A percentile compares a stretch with the other conserved stretches of the same genome.
phyloP scores from a whole-genome alignment of 2,797 vertebrate genomes.

The Salarias fasciatus region DNA sequence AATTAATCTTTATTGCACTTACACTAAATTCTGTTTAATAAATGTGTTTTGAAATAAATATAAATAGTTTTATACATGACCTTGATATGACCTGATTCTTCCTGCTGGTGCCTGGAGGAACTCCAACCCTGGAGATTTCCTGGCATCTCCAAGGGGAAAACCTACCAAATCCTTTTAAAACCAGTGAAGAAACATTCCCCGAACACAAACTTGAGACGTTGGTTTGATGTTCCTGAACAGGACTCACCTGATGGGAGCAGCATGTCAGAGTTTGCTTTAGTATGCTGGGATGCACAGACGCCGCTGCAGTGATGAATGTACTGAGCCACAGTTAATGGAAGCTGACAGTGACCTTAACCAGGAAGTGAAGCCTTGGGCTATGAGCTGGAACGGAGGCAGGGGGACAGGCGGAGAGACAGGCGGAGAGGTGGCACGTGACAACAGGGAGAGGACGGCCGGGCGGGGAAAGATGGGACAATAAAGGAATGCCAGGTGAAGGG shows the following conservation, averaged over 20 bases:
- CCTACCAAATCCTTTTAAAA: too few relatives aligned
- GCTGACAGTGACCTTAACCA: slow-evolving; percentile 63
- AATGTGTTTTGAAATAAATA: too few relatives aligned
- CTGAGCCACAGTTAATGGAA: slow-evolving; percentile 52
- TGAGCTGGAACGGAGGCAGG: slow-evolving; percentile 22
- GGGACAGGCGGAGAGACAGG: slow-evolving; percentile 1
- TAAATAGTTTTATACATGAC: too few relatives aligned
- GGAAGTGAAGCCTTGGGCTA: slow-evolving; percentile 47
- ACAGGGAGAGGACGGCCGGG: slow-evolving; percentile 5
- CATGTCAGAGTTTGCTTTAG: slow-evolving; percentile 13
- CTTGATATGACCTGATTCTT: too few relatives aligned
- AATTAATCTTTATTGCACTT: too few relatives aligned
- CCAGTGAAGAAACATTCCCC: too few relatives aligned
- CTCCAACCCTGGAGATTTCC: too few relatives aligned
- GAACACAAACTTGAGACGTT: too few relatives aligned
- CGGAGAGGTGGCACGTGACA: slow-evolving; percentile 17
- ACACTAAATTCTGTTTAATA: too few relatives aligned
- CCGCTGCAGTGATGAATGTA: slow-evolving; percentile 51
- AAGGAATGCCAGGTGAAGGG: neutral
- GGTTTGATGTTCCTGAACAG: slow-evolving; percentile 3
- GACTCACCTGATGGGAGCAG: slow-evolving; percentile 17
- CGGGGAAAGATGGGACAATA: too few relatives aligned
- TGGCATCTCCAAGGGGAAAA: too few relatives aligned
- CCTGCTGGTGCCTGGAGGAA: too few relatives aligned
- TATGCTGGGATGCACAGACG: slow-evolving; percentile 9